phyloP scores from a whole-genome alignment of 92 coral and sea anemone species.

The Bergia puertoricense region DNA sequence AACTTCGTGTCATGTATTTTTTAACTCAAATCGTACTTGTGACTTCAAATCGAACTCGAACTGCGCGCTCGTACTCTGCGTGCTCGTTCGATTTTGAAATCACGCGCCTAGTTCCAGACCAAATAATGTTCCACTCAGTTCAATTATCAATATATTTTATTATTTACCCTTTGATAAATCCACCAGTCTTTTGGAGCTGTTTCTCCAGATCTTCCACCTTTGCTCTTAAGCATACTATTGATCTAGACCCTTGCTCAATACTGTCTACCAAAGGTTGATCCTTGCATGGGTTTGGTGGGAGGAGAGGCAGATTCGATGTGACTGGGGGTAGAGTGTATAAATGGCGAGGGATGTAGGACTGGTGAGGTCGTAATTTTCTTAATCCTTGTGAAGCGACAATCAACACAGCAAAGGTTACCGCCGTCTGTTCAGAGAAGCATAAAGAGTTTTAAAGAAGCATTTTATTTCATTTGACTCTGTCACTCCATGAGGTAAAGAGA shows the following conservation, averaged over 20 bases:
- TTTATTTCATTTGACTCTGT: neutral
- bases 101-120: neutral
- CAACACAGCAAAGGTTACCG: neutral
- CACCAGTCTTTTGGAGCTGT: neutral
- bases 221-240: neutral
- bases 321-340: neutral
- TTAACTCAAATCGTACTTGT: too few species aligned
- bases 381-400: neutral
- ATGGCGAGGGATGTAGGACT: neutral
- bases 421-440: neutral
- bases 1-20: too few species aligned
- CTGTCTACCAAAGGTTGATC: neutral
- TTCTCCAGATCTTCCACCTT: neutral
- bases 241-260: neutral
- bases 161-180: conserved; percentile 11
- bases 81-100: too few species aligned
- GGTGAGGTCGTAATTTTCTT: neutral
- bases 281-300: conserved; percentile 1
- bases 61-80: too few species aligned
- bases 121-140: too few species aligned
- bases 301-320: neutral
- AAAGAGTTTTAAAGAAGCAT: neutral
- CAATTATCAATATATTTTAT: too few species aligned
- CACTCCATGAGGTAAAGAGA: neutral
- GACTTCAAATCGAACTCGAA: too few species aligned